phyloP scores from a whole-genome alignment of 2,113 vertebrate genomes.

The Chrysemys picta region DNA sequence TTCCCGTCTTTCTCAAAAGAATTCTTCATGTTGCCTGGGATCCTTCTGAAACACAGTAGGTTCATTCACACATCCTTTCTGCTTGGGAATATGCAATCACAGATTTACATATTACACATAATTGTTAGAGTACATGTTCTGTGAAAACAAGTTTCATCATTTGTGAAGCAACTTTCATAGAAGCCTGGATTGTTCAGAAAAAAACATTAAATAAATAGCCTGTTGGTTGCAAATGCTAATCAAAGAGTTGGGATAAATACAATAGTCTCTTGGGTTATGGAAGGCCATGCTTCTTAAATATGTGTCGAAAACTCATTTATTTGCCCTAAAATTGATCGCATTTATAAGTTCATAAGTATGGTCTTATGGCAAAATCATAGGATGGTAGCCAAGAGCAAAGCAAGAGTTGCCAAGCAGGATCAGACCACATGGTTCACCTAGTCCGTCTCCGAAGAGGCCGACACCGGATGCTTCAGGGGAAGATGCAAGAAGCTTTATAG shows the following conservation, averaged over 20 bases:
- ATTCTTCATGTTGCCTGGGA: slow-evolving; percentile 37
- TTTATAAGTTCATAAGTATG: rapidly evolving
- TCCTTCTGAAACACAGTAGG: neutral
- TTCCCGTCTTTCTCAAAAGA: slow-evolving; percentile 56
- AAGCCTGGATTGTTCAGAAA: neutral
- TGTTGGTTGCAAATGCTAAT: neutral
- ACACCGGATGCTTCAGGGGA: neutral
- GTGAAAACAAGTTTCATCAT: neutral
- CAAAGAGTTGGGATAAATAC: neutral
- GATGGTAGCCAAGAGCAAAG: neutral
- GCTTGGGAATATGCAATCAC: neutral
- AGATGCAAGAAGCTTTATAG: neutral
- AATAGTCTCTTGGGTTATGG: neutral
- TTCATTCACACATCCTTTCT: slow-evolving; percentile 29
- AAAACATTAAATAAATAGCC: neutral
- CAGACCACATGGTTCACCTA: neutral
- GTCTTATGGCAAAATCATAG: neutral
- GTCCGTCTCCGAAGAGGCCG: neutral
- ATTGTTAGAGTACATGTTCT: neutral
- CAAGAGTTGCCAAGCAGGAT: neutral
- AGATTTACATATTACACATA: neutral
- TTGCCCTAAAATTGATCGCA: neutral
- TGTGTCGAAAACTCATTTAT: neutral
- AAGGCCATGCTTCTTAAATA: neutral
- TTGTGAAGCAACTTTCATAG: neutral